Evolutionary conservation across 1,140 invertebrate genomes (phyloP).

Genomic region (Drosophila littoralis): DNA sequence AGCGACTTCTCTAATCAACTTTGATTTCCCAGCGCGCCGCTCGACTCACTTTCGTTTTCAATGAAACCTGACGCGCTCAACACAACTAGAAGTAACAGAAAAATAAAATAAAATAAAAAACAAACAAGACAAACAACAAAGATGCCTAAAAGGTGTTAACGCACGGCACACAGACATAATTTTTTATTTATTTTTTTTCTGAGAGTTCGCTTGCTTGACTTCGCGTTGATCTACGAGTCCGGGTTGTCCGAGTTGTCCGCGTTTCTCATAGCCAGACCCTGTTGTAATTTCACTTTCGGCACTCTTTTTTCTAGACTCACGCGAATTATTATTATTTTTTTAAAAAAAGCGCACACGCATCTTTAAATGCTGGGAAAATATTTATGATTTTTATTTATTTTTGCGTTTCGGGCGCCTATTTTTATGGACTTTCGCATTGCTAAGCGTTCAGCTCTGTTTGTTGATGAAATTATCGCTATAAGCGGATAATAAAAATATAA

Average conservation of each 20-base stretch:
- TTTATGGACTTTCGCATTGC: conserved; percentile 72
- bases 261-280: conserved; percentile 35
- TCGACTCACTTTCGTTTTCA: conserved; percentile 74
- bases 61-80: conserved; percentile 55
- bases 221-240: conserved; percentile 30
- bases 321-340: conserved; percentile 55
- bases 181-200: conserved; percentile 2
- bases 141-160: conserved; percentile 67
- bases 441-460: conserved; percentile 77
- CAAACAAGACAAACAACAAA: conserved; percentile 32
- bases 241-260: background rate
- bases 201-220: conserved; percentile 9
- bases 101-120: conserved; percentile 10
- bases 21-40: conserved; percentile 24
- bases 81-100: conserved; percentile 9
- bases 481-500: conserved; percentile 61
- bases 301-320: conserved; percentile 59
- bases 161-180: conserved; percentile 17
- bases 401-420: conserved; percentile 21
- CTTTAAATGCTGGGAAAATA: conserved; percentile 72
- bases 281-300: conserved; percentile 79
- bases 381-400: conserved; percentile 54
- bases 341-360: conserved; percentile 60
- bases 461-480: conserved; percentile 67
- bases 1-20: conserved; percentile 59